These are phyloP conservation scores for Andrena trimmerana DNA, from an alignment of 2,888 invertebrate genomes.

Conservation along the genomic window DNA sequence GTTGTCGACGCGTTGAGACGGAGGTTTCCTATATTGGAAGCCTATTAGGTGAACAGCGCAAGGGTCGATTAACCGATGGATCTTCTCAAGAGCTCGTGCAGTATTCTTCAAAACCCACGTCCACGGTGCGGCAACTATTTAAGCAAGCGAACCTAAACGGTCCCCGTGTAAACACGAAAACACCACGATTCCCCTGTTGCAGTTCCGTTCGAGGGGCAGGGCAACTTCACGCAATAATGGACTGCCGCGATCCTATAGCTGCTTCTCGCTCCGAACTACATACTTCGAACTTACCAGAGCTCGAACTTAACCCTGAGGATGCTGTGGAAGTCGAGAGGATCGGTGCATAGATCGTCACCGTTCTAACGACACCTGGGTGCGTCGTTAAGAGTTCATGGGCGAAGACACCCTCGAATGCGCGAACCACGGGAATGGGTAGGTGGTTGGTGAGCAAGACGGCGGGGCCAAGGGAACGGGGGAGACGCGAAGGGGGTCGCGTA, in stretches of 20 bases:
- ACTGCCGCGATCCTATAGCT: constrained; percentile 36
- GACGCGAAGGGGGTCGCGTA: background rate
- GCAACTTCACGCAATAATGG: constrained; percentile 37
- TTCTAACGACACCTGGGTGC: constrained; percentile 72
- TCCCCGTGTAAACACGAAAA: constrained; percentile 16
- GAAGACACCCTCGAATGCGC: constrained; percentile 34
- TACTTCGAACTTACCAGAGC: constrained; percentile 46
- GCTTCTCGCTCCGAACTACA: constrained; percentile 46
- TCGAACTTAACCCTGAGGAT: constrained; percentile 52
- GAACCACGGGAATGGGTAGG: constrained; percentile 49
- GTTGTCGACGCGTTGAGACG: constrained; percentile 10
- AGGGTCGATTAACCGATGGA: background rate
- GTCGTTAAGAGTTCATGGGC: constrained; percentile 67
- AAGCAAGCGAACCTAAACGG: background rate
- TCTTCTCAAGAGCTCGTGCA: background rate
- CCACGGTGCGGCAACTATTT: background rate
- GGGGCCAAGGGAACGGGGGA: constrained; percentile 14
- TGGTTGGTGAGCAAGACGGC: background rate
- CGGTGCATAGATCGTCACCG: constrained; percentile 58
- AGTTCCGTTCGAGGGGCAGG: background rate
- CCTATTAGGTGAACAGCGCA: background rate
- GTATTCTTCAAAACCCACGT: background rate
- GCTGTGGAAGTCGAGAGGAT: constrained; percentile 40
- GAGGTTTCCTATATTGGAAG: background rate
- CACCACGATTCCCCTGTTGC: constrained; percentile 26